A percentile compares a stretch with the other conserved stretches of the same genome.
Evolutionary conservation across 2,888 invertebrate genomes (phyloP).

Genomic region (Pristionchus arcanus): DNA sequence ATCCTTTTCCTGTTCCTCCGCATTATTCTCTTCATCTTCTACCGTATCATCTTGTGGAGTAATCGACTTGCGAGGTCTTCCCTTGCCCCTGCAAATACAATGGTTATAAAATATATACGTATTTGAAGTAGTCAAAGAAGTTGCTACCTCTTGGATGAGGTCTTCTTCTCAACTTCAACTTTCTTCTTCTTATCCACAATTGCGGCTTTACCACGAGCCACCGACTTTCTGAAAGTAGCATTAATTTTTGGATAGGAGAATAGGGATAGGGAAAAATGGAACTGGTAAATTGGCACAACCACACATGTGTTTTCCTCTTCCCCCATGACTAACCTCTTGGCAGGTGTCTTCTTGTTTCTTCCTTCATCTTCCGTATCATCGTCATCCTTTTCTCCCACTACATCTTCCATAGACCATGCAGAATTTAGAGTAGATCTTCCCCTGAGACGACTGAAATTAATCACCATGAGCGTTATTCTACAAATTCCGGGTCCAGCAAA

Average conservation of each 20-base stretch:
- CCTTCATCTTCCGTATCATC: background rate
- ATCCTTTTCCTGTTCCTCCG: background rate
- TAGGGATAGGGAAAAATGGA: no score
- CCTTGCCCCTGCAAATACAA: background rate
- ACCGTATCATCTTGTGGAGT: background rate
- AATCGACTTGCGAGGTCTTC: background rate
- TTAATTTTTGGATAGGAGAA: no score
- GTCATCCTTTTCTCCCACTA: background rate
- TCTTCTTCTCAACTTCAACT: background rate
- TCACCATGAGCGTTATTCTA: no score
- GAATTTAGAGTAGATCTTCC: background rate
- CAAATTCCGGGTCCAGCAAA: no score
- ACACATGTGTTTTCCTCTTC: background rate
- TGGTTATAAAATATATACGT: no score
- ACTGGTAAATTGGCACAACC: no score
- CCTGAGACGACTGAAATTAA: background rate
- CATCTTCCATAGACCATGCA: background rate
- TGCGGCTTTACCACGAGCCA: no score
- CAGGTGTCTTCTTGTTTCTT: background rate
- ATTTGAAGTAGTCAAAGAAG: background rate
- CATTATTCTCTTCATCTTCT: background rate
- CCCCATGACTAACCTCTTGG: background rate
- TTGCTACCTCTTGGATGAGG: background rate
- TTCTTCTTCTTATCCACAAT: background rate
- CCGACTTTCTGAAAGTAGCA: background rate